phyloP scores from a whole-genome alignment of 2,888 invertebrate species.

The Troides helena region DNA sequence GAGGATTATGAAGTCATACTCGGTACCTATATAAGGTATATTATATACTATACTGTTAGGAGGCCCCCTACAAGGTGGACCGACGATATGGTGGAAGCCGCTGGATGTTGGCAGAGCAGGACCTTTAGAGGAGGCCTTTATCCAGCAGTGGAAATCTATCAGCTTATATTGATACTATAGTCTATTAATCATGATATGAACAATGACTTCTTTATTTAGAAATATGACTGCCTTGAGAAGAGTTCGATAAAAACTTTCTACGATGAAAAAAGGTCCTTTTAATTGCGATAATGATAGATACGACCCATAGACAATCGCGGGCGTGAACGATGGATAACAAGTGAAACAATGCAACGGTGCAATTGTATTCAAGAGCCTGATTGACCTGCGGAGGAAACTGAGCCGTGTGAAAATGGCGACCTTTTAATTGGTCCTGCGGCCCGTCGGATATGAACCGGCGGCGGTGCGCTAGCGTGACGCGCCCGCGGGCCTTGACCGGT shows the following conservation, averaged over 20 bases:
- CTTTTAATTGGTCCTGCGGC: constrained; percentile 27
- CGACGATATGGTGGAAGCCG: no score
- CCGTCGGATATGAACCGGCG: constrained; percentile 27
- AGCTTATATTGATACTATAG: no score
- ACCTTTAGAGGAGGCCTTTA: no score
- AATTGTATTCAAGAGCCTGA: constrained; percentile 22
- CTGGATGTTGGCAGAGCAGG: no score
- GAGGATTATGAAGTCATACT: no score
- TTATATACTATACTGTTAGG: no score
- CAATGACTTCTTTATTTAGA: no score
- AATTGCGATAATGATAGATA: constrained; percentile 13
- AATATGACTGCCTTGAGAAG: no score
- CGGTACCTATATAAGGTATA: no score
- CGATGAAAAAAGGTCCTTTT: constrained; percentile 2
- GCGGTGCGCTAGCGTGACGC: constrained; percentile 36
- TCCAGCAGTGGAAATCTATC: no score
- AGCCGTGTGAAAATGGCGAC: constrained; percentile 30
- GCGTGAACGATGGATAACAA: constrained; percentile 26
- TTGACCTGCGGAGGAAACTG: constrained; percentile 28
- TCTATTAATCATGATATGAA: no score
- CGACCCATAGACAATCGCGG: constrained; percentile 7
- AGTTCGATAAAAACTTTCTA: constrained; percentile 16
- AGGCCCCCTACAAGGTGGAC: no score
- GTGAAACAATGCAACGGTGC: constrained; percentile 25
- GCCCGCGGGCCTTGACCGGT: constrained; percentile 37